phyloP scores from a whole-genome alignment of 2,797 vertebrate genomes.

The Ficedula albicollis region DNA sequence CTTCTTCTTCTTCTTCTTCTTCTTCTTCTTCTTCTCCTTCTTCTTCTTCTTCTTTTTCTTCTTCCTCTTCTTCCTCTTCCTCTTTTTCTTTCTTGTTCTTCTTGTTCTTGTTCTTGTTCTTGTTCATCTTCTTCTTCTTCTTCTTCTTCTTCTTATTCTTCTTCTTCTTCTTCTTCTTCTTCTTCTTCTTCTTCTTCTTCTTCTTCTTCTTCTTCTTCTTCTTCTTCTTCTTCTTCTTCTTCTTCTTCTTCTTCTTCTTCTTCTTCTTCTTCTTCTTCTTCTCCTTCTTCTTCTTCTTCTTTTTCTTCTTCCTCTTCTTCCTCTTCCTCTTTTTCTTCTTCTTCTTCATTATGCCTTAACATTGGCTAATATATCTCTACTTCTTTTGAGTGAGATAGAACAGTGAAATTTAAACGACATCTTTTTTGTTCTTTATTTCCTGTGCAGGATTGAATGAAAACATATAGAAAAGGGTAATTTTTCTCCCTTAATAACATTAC shows the following conservation, averaged over 20 bases:
- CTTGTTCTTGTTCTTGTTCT: not conserved
- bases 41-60: not conserved
- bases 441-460: not conserved
- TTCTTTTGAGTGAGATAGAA: not conserved
- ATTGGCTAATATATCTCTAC: not conserved
- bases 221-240: no score
- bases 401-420: not conserved
- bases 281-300: not conserved
- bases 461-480: not conserved
- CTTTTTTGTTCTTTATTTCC: not conserved
- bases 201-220: no score
- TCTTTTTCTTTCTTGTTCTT: not conserved
- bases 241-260: no score
- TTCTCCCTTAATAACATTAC: not conserved
- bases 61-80: not conserved
- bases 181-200: no score
- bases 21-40: not conserved
- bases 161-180: fast-evolving
- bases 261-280: no score
- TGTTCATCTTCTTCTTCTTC: no score
- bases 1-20: no score
- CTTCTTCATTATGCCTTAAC: not conserved
- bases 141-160: no score
- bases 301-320: not conserved
- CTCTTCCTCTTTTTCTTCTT: not conserved